Conservation (phyloP, 2,797 vertebrate genomes). For the Bucorvus abyssinicus region DNA sequence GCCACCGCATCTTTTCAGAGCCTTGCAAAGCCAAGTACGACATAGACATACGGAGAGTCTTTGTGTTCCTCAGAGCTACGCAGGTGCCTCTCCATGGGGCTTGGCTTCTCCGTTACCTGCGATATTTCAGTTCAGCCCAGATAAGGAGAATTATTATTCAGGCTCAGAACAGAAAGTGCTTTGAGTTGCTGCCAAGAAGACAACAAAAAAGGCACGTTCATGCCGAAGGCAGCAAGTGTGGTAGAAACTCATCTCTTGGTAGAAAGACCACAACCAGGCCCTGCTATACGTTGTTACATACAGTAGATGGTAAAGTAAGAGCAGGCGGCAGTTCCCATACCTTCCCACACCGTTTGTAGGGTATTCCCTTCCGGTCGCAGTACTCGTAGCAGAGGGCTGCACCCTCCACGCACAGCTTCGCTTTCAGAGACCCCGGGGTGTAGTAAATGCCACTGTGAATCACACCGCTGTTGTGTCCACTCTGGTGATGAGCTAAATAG, state of each 20-base stretch:
- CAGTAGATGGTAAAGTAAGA: not conserved
- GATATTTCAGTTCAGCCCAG: not conserved
- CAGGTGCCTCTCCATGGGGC: not conserved
- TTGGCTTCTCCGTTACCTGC: not conserved
- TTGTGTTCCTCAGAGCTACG: not conserved
- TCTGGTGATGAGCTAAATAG: conserved; percentile 86
- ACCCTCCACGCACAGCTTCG: conserved; percentile 90
- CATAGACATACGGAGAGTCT: not conserved
- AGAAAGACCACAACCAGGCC: not conserved
- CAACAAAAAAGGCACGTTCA: not conserved
- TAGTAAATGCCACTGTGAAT: conserved; percentile 99
- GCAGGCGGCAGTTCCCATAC: conserved; percentile 45
- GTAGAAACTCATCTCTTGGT: not conserved
- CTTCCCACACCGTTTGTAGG: conserved; percentile 93
- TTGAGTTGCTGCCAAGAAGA: not conserved
- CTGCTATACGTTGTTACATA: too few species aligned
- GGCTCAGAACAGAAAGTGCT: not conserved
- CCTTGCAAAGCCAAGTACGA: not conserved
- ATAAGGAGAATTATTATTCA: not conserved
- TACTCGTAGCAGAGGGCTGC: conserved; percentile 90
- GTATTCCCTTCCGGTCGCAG: conserved; percentile 88
- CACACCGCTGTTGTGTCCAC: conserved; percentile 96
- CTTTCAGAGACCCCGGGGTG: conserved; percentile 93
- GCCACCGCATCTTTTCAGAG: not conserved
- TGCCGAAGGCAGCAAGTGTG: not conserved